Evolutionary conservation across 2,888 invertebrate species (phyloP), one percentile per base, ranked within the genome.

Genomic region (Polietes domitor): DNA sequence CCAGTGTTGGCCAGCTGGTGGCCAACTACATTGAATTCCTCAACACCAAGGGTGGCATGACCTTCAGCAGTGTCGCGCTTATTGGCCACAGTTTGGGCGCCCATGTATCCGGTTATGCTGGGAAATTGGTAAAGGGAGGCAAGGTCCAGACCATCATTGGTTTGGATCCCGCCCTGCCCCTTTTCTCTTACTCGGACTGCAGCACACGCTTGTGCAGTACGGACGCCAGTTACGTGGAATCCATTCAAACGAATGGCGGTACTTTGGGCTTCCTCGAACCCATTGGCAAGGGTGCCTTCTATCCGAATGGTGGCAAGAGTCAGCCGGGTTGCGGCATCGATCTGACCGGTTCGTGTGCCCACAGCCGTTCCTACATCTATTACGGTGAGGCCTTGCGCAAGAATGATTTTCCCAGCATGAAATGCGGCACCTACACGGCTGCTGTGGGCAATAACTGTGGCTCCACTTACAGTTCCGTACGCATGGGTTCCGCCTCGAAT

Each of bases 1-100:
- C 85, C 0, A 71, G 43, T 15, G 87, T 87, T 10, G 90, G 89
- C 3, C 61, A 82, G 63, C 71, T 85, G 21, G 80, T 88, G n/a
- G 90, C 88, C 9, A 72, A 65, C 5, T 86, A 89, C 53, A 75
- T 90, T 53, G 88, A 89, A 58, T 87, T 87, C 68, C 88, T 94
- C 92, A 87, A 93, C 92, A 1, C 93, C 92, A 0, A 82, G 91
- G 87, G 93, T 92, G 43, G 93, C 92, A 10, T 92, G 92, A 2
- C 89, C 91, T 72, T 93, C 92, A 9, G 93, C 92, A 0, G 90
- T 92, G 82, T 94, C 92, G 88, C 92, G 92, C 26, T 89, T 2
- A 93, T 94, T 55, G 94, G 94, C 0, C 93, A 94, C 85, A 94
- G 94, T 86, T 91, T 94, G 74, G 94, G 94, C 3, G 94, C 94